These are phyloP conservation scores for Rhegmatorhina hoffmannsi DNA, from an alignment of 2,113 vertebrate genomes.

Conservation along the genomic window DNA sequence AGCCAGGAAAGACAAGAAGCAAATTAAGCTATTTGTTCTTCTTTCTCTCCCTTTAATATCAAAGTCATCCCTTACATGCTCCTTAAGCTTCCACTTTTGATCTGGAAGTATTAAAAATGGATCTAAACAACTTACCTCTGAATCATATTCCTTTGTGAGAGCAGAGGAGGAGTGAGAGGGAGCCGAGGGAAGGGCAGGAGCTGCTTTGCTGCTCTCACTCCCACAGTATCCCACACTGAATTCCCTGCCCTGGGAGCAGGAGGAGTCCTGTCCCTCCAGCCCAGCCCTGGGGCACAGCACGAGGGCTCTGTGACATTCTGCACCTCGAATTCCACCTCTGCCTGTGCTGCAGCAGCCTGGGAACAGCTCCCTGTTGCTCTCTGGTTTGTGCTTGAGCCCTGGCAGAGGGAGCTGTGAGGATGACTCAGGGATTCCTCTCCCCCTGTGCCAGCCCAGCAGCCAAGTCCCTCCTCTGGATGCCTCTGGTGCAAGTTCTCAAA, in stretches of 20 bases:
- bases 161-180: not conserved
- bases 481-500: not conserved
- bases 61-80: not conserved
- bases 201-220: not conserved
- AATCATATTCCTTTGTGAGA: conserved; percentile 30
- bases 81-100: conserved; percentile 45
- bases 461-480: not conserved
- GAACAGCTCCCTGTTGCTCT: not conserved
- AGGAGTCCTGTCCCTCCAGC: not conserved
- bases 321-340: not conserved
- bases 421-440: conserved; percentile 33
- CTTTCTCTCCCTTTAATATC: conserved; percentile 28
- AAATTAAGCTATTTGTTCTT: conserved; percentile 61
- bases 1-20: conserved; percentile 56
- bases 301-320: not conserved
- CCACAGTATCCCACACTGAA: accelerated
- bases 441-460: not conserved
- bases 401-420: not conserved
- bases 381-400: conserved; percentile 22
- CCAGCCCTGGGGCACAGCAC: not conserved
- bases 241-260: not conserved
- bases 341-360: not conserved
- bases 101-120: conserved; percentile 58
- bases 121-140: conserved; percentile 44
- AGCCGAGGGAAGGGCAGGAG: not conserved